These are phyloP conservation scores for Armadillidium nasatum DNA, from an alignment of 1,140 invertebrate genomes.

Conservation along the genomic window DNA sequence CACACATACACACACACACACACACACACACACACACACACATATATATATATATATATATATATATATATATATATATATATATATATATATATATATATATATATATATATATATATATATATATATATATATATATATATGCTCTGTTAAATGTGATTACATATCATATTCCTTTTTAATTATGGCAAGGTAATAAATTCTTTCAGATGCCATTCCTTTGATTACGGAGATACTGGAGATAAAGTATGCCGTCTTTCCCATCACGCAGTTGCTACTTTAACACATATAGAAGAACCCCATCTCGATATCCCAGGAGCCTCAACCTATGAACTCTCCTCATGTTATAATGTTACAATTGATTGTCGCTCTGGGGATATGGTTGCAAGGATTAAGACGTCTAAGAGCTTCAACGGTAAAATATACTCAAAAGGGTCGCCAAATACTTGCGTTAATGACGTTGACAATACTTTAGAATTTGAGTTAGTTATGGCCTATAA, in stretches of 20 bases:
- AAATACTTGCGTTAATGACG: constrained; percentile 54
- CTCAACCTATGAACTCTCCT: constrained; percentile 79
- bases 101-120: no score
- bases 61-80: no score
- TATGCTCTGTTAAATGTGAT: no score
- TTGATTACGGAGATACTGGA: constrained; percentile 54
- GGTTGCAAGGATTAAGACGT: constrained; percentile 52
- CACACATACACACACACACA: no score
- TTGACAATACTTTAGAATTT: constrained; percentile 50
- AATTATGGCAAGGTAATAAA: background rate
- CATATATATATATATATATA: no score
- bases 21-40: no score
- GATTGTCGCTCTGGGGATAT: constrained; percentile 63
- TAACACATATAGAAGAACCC: constrained; percentile 54
- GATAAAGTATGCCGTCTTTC: constrained; percentile 54
- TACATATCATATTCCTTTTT: no score
- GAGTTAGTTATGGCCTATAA: constrained; percentile 51
- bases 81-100: no score
- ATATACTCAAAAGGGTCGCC: constrained; percentile 55
- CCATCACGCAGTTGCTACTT: constrained; percentile 53
- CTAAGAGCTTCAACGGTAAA: constrained; percentile 56
- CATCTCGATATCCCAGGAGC: constrained; percentile 53
- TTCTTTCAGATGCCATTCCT: constrained; percentile 54
- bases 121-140: no score
- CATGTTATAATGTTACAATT: constrained; percentile 90